Conservation (phyloP, 1,140 invertebrate genomes). For the Lutraria rhynchaena region DNA sequence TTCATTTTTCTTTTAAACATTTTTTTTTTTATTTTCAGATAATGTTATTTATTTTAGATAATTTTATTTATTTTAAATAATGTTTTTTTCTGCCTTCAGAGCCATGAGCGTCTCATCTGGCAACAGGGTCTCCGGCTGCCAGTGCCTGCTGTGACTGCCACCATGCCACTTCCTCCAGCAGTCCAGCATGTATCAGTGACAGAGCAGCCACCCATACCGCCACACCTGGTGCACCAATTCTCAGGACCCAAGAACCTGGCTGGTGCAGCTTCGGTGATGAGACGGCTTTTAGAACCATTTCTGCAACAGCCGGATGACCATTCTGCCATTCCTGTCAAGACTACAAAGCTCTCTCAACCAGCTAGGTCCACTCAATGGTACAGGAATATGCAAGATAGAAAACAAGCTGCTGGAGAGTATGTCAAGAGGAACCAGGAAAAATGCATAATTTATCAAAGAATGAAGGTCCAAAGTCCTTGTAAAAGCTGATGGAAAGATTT, state of each 20-base stretch:
- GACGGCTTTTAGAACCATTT: neutral
- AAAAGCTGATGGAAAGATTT: too few relatives aligned
- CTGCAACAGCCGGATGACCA: neutral
- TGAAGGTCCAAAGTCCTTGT: too few relatives aligned
- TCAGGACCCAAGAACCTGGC: neutral
- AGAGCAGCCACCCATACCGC: neutral
- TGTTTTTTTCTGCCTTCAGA: conserved; percentile 15
- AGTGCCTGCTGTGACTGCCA: neutral
- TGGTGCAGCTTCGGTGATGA: neutral
- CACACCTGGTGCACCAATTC: neutral
- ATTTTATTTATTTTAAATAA: too few relatives aligned
- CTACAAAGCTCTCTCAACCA: neutral
- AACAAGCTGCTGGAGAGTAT: too few relatives aligned
- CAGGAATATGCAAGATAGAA: neutral
- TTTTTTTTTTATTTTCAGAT: neutral
- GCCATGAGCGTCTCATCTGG: neutral
- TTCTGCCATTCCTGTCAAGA: neutral
- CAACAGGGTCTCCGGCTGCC: neutral
- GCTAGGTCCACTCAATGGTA: neutral
- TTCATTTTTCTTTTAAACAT: too few relatives aligned
- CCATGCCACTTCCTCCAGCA: neutral
- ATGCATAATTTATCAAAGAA: too few relatives aligned
- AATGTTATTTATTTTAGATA: neutral
- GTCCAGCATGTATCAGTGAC: neutral
- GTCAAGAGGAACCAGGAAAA: too few relatives aligned